Conservation (phyloP, 2,888 invertebrate genomes). For the Plemyria rubiginata region DNA sequence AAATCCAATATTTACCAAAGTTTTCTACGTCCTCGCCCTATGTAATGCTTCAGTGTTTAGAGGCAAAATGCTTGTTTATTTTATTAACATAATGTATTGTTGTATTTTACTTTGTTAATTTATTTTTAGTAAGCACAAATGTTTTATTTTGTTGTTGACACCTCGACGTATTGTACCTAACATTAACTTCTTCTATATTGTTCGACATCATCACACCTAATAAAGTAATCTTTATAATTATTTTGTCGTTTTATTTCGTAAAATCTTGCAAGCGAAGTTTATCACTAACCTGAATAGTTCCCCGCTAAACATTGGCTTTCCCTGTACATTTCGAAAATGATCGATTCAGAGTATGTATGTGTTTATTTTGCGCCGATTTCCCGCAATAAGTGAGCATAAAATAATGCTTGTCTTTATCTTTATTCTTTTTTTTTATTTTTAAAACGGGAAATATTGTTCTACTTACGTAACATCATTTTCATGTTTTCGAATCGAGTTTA, state of each 20-base stretch:
- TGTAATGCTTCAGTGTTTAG: constrained; percentile 68
- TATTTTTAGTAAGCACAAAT: constrained; percentile 81
- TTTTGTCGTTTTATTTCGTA: constrained; percentile 55
- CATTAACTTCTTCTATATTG: constrained; percentile 74
- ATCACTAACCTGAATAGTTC: too few species aligned
- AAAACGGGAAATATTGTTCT: too few species aligned
- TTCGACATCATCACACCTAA: constrained; percentile 82
- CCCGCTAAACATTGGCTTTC: too few species aligned
- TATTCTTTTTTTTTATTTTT: too few species aligned
- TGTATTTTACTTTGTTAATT: constrained; percentile 82
- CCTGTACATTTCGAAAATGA: too few species aligned
- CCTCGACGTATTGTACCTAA: constrained; percentile 71
- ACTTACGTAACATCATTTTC: too few species aligned
- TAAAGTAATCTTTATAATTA: constrained; percentile 81
- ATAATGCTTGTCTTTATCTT: too few species aligned
- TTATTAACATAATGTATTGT: constrained; percentile 70
- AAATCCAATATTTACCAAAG: constrained; percentile 23
- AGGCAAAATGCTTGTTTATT: constrained; percentile 56
- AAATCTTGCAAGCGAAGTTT: neutral
- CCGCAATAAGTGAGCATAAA: too few species aligned
- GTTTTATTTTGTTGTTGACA: constrained; percentile 82
- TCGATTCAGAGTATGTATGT: too few species aligned
- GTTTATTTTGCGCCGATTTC: too few species aligned
- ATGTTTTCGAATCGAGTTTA: too few species aligned
- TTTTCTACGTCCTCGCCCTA: constrained; percentile 71